phyloP scores from a whole-genome alignment of 2,888 invertebrate genomes.

The Baccha elongata region DNA sequence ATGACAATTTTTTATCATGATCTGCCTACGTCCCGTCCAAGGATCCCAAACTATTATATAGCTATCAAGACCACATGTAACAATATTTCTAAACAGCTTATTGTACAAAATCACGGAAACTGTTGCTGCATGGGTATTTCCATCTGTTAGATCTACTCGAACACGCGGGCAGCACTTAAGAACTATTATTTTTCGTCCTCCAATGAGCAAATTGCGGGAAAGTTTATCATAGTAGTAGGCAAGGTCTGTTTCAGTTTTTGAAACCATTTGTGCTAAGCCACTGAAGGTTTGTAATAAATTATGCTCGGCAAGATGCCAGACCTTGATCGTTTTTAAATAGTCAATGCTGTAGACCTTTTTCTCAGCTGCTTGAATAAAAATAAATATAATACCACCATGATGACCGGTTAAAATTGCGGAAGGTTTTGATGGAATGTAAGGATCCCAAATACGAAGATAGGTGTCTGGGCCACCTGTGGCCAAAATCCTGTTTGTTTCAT shows the following conservation, averaged over 20 bases:
- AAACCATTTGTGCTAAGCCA: slow-evolving; percentile 85
- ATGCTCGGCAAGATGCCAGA: slow-evolving; percentile 89
- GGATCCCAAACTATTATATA: slow-evolving; percentile 93
- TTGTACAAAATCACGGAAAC: slow-evolving; percentile 90
- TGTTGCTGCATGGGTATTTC: slow-evolving; percentile 87
- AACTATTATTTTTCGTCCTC: slow-evolving; percentile 86
- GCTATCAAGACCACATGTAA: slow-evolving; percentile 91
- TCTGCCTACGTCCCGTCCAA: slow-evolving; percentile 86
- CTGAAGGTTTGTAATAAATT: slow-evolving; percentile 87
- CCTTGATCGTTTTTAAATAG: slow-evolving; percentile 88
- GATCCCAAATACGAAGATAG: slow-evolving; percentile 90
- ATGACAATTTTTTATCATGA: slow-evolving; percentile 88
- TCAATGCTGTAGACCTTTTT: slow-evolving; percentile 88
- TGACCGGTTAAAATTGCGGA: slow-evolving; percentile 87
- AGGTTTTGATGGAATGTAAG: slow-evolving; percentile 88
- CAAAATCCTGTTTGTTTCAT: slow-evolving; percentile 84
- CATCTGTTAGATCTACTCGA: slow-evolving; percentile 88
- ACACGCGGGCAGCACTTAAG: slow-evolving; percentile 87
- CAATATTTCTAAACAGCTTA: slow-evolving; percentile 88
- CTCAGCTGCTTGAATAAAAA: slow-evolving; percentile 87
- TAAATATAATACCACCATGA: slow-evolving; percentile 86
- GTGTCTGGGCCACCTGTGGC: slow-evolving; percentile 91
- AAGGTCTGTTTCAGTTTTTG: slow-evolving; percentile 85
- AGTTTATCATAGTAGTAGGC: slow-evolving; percentile 86
- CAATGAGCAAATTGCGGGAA: slow-evolving; percentile 87